These are phyloP conservation scores for Cheilosia soror DNA, from an alignment of 2,888 invertebrate species.

Conservation along the genomic window DNA sequence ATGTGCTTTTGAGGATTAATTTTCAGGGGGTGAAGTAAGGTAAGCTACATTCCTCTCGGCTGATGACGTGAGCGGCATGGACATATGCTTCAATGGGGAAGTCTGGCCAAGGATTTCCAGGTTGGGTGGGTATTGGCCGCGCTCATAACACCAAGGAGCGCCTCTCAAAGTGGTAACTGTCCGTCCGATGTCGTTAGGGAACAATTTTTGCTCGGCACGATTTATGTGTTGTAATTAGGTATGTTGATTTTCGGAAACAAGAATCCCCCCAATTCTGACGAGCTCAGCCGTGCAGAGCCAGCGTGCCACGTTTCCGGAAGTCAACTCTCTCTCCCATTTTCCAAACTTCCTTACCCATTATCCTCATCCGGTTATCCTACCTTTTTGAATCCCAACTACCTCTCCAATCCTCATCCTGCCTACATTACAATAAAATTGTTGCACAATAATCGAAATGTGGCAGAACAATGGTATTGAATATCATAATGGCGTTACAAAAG, in stretches of 20 bases:
- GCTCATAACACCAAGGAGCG: not conserved
- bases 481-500: too few species aligned
- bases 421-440: too few species aligned
- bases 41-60: too few species aligned
- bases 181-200: not conserved
- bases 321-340: not conserved
- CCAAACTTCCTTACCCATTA: not conserved
- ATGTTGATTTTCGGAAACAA: not conserved
- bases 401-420: too few species aligned
- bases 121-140: slow-evolving; percentile 2
- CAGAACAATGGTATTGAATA: too few species aligned
- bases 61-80: too few species aligned
- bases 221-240: not conserved
- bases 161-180: not conserved
- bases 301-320: not conserved
- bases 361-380: not conserved
- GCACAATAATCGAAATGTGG: too few species aligned
- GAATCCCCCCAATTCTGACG: not conserved
- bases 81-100: not conserved
- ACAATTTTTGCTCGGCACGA: not conserved
- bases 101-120: not conserved
- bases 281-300: not conserved
- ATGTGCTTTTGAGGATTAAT: too few species aligned
- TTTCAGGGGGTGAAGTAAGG: too few species aligned
- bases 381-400: too few species aligned